phyloP scores from a whole-genome alignment of 2,113 vertebrate species.

The Callipepla californica region DNA sequence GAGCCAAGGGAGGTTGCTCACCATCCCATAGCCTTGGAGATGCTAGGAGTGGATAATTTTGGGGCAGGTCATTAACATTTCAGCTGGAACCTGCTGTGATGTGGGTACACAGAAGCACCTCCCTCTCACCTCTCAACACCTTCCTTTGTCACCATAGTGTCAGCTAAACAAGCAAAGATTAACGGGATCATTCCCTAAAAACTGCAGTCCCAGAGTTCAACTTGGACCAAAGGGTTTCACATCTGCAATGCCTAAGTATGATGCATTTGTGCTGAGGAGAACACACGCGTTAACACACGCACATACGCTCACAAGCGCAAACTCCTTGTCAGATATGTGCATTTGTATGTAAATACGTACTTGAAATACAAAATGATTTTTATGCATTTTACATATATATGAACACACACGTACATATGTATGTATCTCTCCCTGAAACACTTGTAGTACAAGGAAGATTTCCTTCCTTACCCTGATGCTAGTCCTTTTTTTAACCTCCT shows the following conservation, averaged over 20 bases:
- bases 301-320: not conserved
- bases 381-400: not conserved
- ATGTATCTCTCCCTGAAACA: not conserved
- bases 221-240: not conserved
- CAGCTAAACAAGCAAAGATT: not conserved
- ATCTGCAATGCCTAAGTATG: not conserved
- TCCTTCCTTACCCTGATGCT: not conserved
- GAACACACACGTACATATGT: too few relatives aligned
- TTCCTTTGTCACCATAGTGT: not conserved
- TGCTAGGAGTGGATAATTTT: not conserved
- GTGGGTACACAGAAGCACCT: not conserved
- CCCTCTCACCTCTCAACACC: not conserved
- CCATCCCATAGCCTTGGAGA: not conserved
- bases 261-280: not conserved
- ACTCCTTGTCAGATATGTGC: not conserved
- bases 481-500: constrained; percentile 24
- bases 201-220: not conserved
- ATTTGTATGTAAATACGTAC: not conserved
- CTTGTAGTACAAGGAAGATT: not conserved
- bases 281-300: not conserved
- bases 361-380: not conserved
- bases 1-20: not conserved
- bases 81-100: not conserved
- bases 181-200: not conserved
- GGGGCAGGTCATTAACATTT: not conserved